phyloP scores from a whole-genome alignment of 2,113 vertebrate species.

The Pycnonotus jocosus region DNA sequence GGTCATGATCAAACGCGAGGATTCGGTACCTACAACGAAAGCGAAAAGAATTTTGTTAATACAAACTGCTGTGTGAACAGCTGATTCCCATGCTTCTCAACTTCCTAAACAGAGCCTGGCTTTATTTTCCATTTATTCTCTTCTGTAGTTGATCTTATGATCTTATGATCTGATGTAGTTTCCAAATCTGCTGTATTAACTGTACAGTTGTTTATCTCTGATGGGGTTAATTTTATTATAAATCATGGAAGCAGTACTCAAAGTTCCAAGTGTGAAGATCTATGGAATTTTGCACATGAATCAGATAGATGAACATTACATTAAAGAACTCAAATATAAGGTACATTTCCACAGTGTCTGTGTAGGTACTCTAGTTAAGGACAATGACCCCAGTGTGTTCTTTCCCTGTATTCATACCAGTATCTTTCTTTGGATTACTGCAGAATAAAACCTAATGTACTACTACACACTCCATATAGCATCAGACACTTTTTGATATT shows the following conservation, averaged over 20 bases:
- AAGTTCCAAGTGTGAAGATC: neutral
- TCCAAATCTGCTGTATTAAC: neutral
- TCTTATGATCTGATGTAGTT: too few relatives aligned
- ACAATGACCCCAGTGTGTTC: neutral
- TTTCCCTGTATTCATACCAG: neutral
- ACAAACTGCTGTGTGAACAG: neutral
- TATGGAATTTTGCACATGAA: neutral
- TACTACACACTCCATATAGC: neutral
- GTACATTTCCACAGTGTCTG: neutral
- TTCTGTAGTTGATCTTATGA: neutral
- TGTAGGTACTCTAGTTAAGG: neutral
- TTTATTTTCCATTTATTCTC: neutral
- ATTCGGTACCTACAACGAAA: constrained; percentile 82
- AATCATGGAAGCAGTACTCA: neutral
- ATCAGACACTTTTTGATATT: neutral
- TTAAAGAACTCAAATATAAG: neutral
- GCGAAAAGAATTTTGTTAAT: neutral
- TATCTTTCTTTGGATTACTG: neutral
- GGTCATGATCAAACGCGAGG: constrained; percentile 91
- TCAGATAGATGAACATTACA: neutral
- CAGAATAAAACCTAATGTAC: neutral
- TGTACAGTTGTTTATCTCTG: neutral
- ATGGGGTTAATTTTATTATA: neutral
- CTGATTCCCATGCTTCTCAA: neutral
- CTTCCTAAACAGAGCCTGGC: neutral